Evolutionary conservation across 2,888 invertebrate genomes (phyloP).

Genomic region (Oligia strigilis): DNA sequence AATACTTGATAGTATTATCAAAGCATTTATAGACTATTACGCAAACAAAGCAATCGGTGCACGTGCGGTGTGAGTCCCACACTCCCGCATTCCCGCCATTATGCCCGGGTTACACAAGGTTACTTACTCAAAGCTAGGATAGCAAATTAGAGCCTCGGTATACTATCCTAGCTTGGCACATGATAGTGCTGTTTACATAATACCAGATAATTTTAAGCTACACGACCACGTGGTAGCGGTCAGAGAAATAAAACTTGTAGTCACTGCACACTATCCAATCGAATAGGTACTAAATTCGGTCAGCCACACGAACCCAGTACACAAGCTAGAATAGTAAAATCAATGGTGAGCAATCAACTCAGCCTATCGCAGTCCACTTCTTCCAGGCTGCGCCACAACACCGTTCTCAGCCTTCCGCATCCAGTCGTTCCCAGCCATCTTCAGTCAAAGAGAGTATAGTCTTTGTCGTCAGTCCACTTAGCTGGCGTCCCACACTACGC

Average conservation of each 20-base stretch:
- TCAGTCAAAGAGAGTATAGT: no score
- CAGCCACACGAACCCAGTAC: neutral
- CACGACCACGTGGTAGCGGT: neutral
- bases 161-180: neutral
- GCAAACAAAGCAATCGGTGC: slow-evolving; percentile 51
- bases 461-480: no score
- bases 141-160: neutral
- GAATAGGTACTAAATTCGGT: neutral
- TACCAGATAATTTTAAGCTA: neutral
- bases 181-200: neutral
- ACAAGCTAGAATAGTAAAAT: neutral
- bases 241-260: neutral
- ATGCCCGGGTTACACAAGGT: neutral
- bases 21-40: slow-evolving; percentile 44
- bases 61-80: slow-evolving; percentile 51
- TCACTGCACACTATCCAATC: neutral
- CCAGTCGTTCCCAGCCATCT: no score
- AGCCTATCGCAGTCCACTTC: no score
- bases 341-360: neutral
- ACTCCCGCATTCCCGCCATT: slow-evolving; percentile 44
- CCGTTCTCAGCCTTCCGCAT: no score
- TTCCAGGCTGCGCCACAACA: no score
- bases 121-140: neutral
- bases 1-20: slow-evolving; percentile 48
- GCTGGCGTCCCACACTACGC: no score